phyloP scores from a whole-genome alignment of 2,113 vertebrate species.

The Nesogale talazaci region DNA sequence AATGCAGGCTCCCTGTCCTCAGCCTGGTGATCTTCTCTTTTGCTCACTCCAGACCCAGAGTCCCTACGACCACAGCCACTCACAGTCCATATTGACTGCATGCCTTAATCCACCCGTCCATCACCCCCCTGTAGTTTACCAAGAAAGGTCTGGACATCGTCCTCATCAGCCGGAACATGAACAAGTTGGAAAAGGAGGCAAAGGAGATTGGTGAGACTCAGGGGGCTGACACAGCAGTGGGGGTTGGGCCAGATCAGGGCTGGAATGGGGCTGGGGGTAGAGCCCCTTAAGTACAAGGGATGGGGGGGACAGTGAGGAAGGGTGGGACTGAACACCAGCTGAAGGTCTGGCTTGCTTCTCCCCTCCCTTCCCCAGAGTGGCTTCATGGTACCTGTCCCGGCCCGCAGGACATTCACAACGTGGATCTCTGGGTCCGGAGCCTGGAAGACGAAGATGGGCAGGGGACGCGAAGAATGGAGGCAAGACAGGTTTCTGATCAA shows the following conservation, averaged over 20 bases:
- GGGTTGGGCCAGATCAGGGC: neutral
- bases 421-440: no score
- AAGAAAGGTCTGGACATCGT: constrained; percentile 88
- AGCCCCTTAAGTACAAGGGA: rapidly evolving
- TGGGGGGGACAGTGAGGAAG: no score
- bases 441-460: no score
- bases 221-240: no score
- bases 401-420: no score
- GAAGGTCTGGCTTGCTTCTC: neutral
- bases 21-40: neutral
- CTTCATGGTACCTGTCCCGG: no score
- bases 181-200: constrained; percentile 84
- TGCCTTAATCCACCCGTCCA: neutral
- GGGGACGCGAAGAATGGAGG: no score
- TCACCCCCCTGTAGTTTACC: constrained; percentile 84
- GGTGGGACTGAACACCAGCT: no score
- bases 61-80: no score
- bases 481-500: no score
- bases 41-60: no score
- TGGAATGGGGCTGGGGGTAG: neutral
- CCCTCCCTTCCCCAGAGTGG: constrained; percentile 75
- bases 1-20: neutral
- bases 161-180: constrained; percentile 85
- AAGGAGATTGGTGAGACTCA: constrained; percentile 85
- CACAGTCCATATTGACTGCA: no score